Conservation (phyloP, 1,140 invertebrate species). For the Ctenoplectra terminalis region DNA sequence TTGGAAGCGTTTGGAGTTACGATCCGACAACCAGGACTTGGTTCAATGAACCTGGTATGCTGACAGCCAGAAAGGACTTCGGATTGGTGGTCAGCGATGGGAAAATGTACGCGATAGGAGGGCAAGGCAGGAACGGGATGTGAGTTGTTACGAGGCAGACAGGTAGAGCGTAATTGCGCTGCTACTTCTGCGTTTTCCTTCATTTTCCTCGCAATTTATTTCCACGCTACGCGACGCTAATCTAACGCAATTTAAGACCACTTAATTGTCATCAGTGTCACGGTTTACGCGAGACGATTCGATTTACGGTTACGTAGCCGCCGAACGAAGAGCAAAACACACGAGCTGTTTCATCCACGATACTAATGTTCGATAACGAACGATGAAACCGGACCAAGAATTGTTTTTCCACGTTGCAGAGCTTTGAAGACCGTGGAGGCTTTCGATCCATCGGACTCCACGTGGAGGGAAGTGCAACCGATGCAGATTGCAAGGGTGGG, state of each 20-base stretch:
- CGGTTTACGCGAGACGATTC: not conserved
- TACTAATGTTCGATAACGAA: not conserved
- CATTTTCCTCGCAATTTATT: slow-evolving; percentile 37
- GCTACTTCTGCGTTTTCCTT: slow-evolving; percentile 4
- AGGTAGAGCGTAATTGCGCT: slow-evolving; percentile 22
- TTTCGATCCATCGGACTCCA: slow-evolving; percentile 83
- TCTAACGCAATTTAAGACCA: not conserved
- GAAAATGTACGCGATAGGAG: slow-evolving; percentile 85
- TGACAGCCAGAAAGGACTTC: slow-evolving; percentile 84
- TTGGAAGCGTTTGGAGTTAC: slow-evolving; percentile 86
- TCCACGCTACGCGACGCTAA: slow-evolving; percentile 7
- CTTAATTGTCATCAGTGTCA: slow-evolving; percentile 6
- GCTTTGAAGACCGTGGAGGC: slow-evolving; percentile 83
- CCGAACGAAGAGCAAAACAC: no score
- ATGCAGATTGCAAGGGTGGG: slow-evolving; percentile 84
- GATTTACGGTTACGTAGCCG: not conserved
- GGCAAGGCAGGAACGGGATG: slow-evolving; percentile 85
- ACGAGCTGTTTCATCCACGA: not conserved
- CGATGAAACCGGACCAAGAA: no score
- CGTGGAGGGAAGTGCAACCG: slow-evolving; percentile 83
- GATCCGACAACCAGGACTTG: slow-evolving; percentile 84
- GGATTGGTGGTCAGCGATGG: slow-evolving; percentile 84
- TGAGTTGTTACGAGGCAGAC: slow-evolving; percentile 65
- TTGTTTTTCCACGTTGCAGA: not conserved
- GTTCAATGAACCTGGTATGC: slow-evolving; percentile 84